phyloP scores from a whole-genome alignment of 2,888 invertebrate genomes.

The Agrochola lota region DNA sequence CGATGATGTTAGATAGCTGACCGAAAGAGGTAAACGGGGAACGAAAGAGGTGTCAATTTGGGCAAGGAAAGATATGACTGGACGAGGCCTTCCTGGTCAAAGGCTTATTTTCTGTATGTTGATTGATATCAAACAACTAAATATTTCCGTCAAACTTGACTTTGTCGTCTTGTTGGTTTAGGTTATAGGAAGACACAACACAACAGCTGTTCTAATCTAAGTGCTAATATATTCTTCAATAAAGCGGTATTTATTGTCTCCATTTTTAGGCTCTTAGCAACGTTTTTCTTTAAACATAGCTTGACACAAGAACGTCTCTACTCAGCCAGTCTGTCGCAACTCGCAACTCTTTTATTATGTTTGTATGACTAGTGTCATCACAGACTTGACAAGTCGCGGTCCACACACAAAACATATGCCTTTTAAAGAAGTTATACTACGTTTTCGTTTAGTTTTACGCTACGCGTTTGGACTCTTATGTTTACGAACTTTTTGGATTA shows the following conservation, averaged over 20 bases:
- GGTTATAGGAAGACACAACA: not conserved
- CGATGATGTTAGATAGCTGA: not conserved
- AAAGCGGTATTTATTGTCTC: not conserved
- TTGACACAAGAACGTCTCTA: not conserved
- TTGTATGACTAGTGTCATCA: conserved; percentile 41
- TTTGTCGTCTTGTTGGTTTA: not conserved
- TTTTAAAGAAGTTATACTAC: conserved; percentile 67
- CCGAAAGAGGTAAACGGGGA: not conserved
- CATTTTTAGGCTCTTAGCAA: not conserved
- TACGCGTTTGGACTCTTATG: conserved; percentile 39
- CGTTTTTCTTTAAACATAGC: not conserved
- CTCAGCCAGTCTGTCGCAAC: conserved; percentile 16
- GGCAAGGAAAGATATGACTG: not conserved
- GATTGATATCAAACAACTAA: not conserved
- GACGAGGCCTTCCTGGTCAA: not conserved
- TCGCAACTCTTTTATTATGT: conserved; percentile 27
- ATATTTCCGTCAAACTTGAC: not conserved
- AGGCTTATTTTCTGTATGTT: not conserved
- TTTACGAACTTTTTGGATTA: conserved; percentile 44
- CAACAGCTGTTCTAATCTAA: not conserved
- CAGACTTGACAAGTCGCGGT: conserved; percentile 15
- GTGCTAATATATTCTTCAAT: not conserved
- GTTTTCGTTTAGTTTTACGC: conserved; percentile 61
- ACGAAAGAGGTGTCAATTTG: not conserved
- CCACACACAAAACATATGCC: conserved; percentile 60